Evolutionary conservation across 1,140 invertebrate genomes (phyloP).

Genomic region (Drosophila yakuba): DNA sequence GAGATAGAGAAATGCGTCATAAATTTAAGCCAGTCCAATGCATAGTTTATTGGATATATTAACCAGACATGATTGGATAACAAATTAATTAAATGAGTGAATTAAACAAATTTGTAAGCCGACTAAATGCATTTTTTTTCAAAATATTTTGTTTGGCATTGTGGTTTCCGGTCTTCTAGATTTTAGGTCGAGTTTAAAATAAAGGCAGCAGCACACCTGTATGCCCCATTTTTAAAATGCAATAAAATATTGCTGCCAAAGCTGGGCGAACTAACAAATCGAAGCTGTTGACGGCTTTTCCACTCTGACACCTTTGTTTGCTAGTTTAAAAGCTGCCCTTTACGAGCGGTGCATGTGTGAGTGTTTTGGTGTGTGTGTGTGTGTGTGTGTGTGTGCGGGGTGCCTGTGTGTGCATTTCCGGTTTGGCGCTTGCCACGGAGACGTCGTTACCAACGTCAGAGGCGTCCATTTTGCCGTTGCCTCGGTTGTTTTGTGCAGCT

Average conservation of each 20-base stretch:
- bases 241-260: slow-evolving; percentile 21
- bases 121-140: too few species aligned
- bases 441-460: slow-evolving; percentile 51
- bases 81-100: too few species aligned
- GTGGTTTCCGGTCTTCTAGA: background rate
- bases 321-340: slow-evolving; percentile 68
- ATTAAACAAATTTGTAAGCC: too few species aligned
- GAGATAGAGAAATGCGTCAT: background rate
- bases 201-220: background rate
- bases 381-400: slow-evolving; percentile 13
- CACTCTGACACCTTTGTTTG: slow-evolving; percentile 73
- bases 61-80: background rate
- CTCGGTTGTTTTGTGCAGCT: slow-evolving; percentile 53
- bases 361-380: background rate
- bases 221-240: slow-evolving; percentile 5
- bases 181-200: background rate
- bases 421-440: slow-evolving; percentile 55
- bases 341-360: slow-evolving; percentile 14
- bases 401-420: slow-evolving; percentile 64
- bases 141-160: too few species aligned
- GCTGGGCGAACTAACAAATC: slow-evolving; percentile 53
- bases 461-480: slow-evolving; percentile 45
- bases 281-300: slow-evolving; percentile 69
- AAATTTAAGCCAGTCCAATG: background rate
- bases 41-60: background rate